A percentile compares a stretch with the other conserved stretches of the same genome.
phyloP scores from a whole-genome alignment of 2,888 invertebrate species.

The Seira sanloemensis region DNA sequence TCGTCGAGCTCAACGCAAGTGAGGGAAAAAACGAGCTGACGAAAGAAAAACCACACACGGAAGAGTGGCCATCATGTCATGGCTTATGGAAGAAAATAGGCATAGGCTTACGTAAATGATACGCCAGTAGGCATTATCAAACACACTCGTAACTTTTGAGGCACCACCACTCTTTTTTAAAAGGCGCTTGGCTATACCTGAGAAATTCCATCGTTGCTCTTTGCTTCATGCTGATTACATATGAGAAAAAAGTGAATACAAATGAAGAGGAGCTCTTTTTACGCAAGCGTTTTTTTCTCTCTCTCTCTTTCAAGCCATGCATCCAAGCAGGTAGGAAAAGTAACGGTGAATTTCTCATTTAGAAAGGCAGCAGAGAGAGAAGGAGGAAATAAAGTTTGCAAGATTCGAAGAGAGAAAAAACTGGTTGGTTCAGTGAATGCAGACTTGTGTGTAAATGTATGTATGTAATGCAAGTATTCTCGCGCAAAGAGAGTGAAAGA shows the following conservation, averaged over 20 bases:
- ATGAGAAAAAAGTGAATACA: conserved; percentile 20
- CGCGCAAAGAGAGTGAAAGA: too few relatives aligned
- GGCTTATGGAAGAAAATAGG: background rate
- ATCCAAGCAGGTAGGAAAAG: background rate
- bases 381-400: conserved; percentile 10
- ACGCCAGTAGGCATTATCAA: background rate
- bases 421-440: conserved; percentile 9
- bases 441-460: background rate
- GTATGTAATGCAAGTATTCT: background rate
- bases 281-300: too few relatives aligned
- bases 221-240: background rate
- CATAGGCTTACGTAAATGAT: background rate
- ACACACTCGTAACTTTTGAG: too few relatives aligned
- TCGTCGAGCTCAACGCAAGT: too few relatives aligned
- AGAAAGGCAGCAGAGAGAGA: conserved; percentile 5
- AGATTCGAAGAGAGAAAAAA: conserved; percentile 1
- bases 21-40: conserved; percentile 27
- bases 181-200: background rate
- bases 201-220: background rate
- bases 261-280: conserved; percentile 14
- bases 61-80: conserved; percentile 34
- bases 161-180: background rate
- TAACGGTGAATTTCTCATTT: conserved; percentile 11
- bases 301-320: background rate
- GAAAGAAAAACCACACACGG: conserved; percentile 40